These are phyloP conservation scores for Casuarius casuarius DNA, from an alignment of 2,113 vertebrate genomes.

Conservation along the genomic window DNA sequence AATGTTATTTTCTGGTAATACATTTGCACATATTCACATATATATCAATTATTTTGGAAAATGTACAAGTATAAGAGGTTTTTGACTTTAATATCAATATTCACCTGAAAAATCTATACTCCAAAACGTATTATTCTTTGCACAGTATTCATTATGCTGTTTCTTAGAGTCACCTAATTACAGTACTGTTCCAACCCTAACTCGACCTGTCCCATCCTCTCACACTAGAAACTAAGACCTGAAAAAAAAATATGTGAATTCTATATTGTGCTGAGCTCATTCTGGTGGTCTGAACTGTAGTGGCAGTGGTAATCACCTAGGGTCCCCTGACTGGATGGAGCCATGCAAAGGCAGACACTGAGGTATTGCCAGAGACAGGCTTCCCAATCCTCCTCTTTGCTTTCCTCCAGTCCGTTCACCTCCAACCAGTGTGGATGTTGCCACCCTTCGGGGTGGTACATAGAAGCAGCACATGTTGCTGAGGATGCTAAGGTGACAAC, in stretches of 20 bases:
- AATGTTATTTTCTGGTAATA: not conserved
- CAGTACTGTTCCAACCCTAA: not conserved
- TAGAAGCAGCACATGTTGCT: rapidly evolving
- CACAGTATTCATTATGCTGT: not conserved
- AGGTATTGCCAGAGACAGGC: not conserved
- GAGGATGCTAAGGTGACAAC: not conserved
- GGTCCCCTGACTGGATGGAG: not conserved
- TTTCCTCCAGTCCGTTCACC: not conserved
- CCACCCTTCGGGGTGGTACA: too few relatives aligned
- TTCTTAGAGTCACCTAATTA: not conserved
- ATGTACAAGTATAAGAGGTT: not conserved
- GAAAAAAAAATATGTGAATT: not conserved
- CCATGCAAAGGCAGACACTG: not conserved
- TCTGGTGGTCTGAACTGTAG: not conserved
- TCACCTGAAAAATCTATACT: not conserved
- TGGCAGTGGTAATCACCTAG: not conserved
- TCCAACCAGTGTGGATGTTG: not conserved
- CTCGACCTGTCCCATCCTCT: not conserved
- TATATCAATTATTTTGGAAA: not conserved
- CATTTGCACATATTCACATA: not conserved
- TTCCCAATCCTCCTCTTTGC: not conserved
- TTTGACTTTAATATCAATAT: not conserved
- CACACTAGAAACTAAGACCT: not conserved
- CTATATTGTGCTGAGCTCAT: rapidly evolving
- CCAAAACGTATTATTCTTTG: not conserved